Percentiles rank a stretch among this genome's conserved stretches.
These are phyloP conservation scores for Trichonephila clavata DNA, from an alignment of 1,140 invertebrate species.

Conservation along the genomic window DNA sequence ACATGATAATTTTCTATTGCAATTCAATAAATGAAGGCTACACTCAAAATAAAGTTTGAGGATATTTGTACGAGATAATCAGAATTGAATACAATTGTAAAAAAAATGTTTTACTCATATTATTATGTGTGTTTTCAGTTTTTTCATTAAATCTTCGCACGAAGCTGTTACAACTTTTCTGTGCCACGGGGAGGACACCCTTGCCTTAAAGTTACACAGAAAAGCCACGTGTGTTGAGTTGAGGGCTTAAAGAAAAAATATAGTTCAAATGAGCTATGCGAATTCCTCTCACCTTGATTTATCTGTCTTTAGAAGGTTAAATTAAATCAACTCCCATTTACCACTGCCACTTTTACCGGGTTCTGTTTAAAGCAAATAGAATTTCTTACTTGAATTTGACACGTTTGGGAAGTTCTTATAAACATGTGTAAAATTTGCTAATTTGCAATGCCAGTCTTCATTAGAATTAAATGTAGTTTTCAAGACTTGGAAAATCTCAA, in stretches of 20 bases:
- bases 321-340: neutral
- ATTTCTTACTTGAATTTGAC: neutral
- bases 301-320: neutral
- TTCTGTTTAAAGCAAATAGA: neutral
- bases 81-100: no score
- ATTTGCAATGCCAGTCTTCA: neutral
- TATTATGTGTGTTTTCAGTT: no score
- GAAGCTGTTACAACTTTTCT: no score
- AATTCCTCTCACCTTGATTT: neutral
- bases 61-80: no score
- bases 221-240: neutral
- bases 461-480: slow-evolving; percentile 17
- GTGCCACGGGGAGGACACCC: no score
- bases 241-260: neutral
- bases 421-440: neutral
- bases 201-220: no score
- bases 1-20: no score
- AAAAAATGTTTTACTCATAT: no score
- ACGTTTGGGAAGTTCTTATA: neutral
- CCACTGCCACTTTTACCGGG: no score
- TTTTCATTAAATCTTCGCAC: no score
- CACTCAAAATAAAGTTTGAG: no score
- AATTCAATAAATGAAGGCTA: no score
- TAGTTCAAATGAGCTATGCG: neutral
- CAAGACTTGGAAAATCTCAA: neutral